Base-by-base conservation (phyloP, 2,888 invertebrate species). In the Chydorus sphaericus region DNA sequence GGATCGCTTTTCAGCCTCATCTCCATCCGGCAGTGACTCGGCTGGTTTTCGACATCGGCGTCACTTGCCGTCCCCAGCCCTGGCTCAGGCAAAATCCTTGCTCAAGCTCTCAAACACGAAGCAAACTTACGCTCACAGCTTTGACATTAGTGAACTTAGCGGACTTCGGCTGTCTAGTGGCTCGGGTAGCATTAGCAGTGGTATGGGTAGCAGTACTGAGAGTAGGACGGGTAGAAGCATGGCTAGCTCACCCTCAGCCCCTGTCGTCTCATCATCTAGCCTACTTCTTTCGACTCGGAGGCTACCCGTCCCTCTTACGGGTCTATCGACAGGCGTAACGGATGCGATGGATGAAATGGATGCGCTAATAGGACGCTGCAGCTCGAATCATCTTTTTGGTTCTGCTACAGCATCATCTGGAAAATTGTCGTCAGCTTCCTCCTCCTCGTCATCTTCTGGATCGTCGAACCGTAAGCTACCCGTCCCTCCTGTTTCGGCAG, bases 261-360 rank as follows among this genome's bases (percentile, higher is more conserved):
- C 44, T 23, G 44, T 44, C 44, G 44, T 44, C 5, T 44, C 44
- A 1, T 44, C 44, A n/a, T 26, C 44, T 26, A 28, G 23, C 11
- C 44, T 44, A 33, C 33, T 10, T 14, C 44, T 26, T 23, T 28
- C 20, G 11, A 14, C 44, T 28, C 44, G 44, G 23, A 44, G 28
- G 11, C 44, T 44, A 2, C 44, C 44, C 44, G 44, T 44, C 8
- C 44, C 44, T 11, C 14, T 23, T 14, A 28, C 23, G 23, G 23
- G 23, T 6, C 23, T 44, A 28, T 26, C 28, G 44, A 28, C 44
- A 4, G 18, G 44, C 20, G 44, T 44, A 4, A 28, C 44, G 2
- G 44, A 44, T 44, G 44, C 44, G 26, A 44, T 44, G 44, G 44
- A 44, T n/a, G 44, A 44, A 14, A 44, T 44, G 44, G 44, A 44